phyloP scores from a whole-genome alignment of 2,113 vertebrate species.

The Craseonycteris thonglongyai region DNA sequence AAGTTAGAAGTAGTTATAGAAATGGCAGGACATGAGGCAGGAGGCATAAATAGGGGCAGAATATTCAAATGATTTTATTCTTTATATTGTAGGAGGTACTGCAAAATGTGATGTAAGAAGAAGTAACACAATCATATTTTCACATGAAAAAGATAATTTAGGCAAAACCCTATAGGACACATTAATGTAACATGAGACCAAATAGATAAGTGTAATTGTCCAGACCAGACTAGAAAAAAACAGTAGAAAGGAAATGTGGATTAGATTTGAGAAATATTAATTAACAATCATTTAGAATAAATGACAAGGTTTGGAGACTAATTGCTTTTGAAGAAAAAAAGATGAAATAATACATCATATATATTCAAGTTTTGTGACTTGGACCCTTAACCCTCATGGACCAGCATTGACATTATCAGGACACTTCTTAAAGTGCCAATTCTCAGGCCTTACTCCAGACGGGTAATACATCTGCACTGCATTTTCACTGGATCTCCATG shows the following conservation, averaged over 20 bases:
- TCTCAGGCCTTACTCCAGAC: neutral
- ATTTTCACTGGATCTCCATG: neutral
- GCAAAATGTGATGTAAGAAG: neutral
- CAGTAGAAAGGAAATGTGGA: neutral
- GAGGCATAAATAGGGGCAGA: neutral
- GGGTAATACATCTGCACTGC: neutral
- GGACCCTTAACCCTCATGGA: neutral
- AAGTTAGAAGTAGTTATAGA: neutral
- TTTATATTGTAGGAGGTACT: neutral
- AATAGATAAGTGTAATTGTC: neutral
- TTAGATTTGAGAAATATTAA: neutral
- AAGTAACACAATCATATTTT: neutral
- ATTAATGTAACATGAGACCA: neutral
- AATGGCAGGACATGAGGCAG: neutral
- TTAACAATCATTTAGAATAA: neutral
- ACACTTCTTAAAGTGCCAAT: neutral
- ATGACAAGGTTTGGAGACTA: neutral
- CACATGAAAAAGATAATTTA: neutral
- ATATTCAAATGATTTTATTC: neutral
- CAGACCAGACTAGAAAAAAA: neutral
- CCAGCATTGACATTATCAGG: neutral
- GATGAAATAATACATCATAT: neutral
- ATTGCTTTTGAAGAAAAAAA: neutral
- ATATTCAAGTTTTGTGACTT: neutral
- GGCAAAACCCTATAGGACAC: neutral